Base-by-base conservation (phyloP, 2,888 invertebrate genomes). In the Geophilus truncorum region DNA sequence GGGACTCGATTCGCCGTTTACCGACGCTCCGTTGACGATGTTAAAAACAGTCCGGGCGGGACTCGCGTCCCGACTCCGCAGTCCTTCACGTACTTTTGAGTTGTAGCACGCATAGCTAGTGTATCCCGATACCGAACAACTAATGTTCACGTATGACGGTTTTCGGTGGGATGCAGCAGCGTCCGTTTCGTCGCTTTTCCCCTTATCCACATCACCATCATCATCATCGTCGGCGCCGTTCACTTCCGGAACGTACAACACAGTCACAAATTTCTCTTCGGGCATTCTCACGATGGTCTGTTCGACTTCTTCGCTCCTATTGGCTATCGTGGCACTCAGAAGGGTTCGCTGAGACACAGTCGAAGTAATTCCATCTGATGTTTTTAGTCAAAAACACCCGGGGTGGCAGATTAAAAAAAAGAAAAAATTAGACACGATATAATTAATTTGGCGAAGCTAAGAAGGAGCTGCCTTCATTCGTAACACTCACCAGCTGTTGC, bases 111-210 rank as follows among this genome's bases (percentile, higher is more conserved):
- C 94, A 81, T 94, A 85, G 79, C 93, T 93, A 5, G 94, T 93
- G 86, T 96, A 96, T 3, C 96, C 96, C 88, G 94, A 95, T 79
- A 96, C 94, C 23, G 95, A 94, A 86, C 95, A 94, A 79, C 96
- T 95, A 82, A 96, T 88, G 85, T 94, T 94, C 81, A 96, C 88
- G 86, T 96, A 96, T 81, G 95, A 95, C 0, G 96, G 96, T 85
- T 94, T 45, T 6, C 78, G 36, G 7, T 18, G n/a, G n/a, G 78
- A 10, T 4, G 30, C 10, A 10, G 32, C 21, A 5, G 18, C 77
- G 12, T 70, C 70, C 12, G 28, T 70, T 70, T 70, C 70, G 6
- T 70, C 70, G 6, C 28, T 28, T 28, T 25, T 70, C 0, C 28
- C 70, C 34, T 18, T 77, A 5, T 32, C 32, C 77, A 9, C 32